Evolutionary conservation across 2,888 invertebrate genomes (phyloP), one percentile per base, ranked within the genome.

Genomic region (Melieria crassipennis): DNA sequence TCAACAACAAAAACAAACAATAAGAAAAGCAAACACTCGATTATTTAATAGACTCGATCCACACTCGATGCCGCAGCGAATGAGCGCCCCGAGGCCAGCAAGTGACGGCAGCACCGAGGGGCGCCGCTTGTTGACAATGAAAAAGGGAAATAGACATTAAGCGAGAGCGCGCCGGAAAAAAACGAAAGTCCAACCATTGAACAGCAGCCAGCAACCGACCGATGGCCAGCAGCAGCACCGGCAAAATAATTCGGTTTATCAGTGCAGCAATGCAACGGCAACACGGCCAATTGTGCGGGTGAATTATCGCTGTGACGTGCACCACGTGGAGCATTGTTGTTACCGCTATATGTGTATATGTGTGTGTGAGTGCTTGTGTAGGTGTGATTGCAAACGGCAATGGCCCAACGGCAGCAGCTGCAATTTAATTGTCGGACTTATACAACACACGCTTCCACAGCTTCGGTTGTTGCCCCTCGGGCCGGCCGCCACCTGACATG

Each of bases 1-100:
- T n/a, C 57, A 66, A 50, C 46, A 71, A 55, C 67, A 65, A 65
- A 67, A 68, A 65, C 71, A 73, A 64, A 56, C 58, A 56, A 3
- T 46, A 13, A 56, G 13, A 30, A 30, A 30, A 9, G 46, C 57
- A 65, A 65, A 60, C 66, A 61, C 11, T 64, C 68, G 72, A 75
- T 74, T 77, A 76, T 76, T 76, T 75, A 75, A 76, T 75, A 69
- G 75, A 73, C 76, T 71, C 50, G 13, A 61, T 72, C 69, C 63
- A 56, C 63, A 69, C 43, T 56, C 30, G 42, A 50, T 50, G n/a
- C 52, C 10, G 52, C n/a, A 50, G 52, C 52, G 10, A 11, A n/a
- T 10, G 52, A 11, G 52, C 52, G 52, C 30, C 30, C 30, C 30
- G 30, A 30, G 30, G 30, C 30, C 30, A 3, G 30, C 30, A 30